Conservation (phyloP, 2,797 vertebrate species). For the Emys orbicularis region DNA sequence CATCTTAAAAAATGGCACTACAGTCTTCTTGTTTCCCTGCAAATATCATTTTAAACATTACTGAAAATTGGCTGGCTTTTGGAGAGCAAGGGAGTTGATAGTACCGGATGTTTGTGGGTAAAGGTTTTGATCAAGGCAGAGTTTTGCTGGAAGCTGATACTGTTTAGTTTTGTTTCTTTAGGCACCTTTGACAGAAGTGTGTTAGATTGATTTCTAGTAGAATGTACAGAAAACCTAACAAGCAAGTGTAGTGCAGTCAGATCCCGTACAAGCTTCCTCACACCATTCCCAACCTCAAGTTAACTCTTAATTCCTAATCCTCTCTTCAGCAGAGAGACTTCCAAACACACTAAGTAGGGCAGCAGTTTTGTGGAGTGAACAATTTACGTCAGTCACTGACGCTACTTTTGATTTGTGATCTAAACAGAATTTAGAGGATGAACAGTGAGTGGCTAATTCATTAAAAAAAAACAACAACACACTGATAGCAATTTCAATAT, state of each 20-base stretch:
- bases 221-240: too few species aligned
- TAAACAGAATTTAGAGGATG: not conserved
- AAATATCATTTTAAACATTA: not conserved
- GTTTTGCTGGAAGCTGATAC: not conserved
- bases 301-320: not conserved
- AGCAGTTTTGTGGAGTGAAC: not conserved
- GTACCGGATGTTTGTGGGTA: not conserved
- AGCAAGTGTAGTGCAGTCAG: too few species aligned
- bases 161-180: not conserved
- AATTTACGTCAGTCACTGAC: not conserved
- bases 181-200: not conserved
- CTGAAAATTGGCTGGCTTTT: not conserved
- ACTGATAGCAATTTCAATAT: not conserved
- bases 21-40: not conserved
- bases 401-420: not conserved
- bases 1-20: not conserved
- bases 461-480: not conserved
- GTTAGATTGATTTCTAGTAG: too few species aligned
- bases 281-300: not conserved
- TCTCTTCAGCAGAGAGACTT: not conserved
- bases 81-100: not conserved
- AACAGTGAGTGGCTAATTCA: not conserved
- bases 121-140: not conserved
- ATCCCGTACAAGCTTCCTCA: not conserved
- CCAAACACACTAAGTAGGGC: accelerated